phyloP scores from a whole-genome alignment of 2,797 vertebrate genomes.

The Spinibarbus caldwelli region DNA sequence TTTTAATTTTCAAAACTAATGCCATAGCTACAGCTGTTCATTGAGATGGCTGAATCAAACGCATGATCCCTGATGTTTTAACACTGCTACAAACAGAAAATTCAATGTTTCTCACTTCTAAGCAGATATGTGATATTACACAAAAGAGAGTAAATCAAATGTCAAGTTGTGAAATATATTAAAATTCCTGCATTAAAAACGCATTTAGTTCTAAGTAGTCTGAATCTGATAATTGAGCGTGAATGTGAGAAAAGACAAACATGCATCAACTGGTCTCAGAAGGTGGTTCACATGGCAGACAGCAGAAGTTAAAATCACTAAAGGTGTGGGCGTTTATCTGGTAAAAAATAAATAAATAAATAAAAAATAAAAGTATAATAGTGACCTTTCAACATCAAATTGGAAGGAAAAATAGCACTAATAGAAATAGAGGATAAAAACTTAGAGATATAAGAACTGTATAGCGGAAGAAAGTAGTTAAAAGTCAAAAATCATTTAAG shows the following conservation, averaged over 20 bases:
- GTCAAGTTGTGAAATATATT: neutral
- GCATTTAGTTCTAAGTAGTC: slow-evolving; percentile 7
- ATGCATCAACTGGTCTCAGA: neutral
- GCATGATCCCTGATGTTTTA: slow-evolving; percentile 15
- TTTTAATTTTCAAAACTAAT: neutral
- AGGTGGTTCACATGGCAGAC: neutral
- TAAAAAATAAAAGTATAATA: too few relatives aligned
- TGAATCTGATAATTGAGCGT: neutral
- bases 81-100: slow-evolving; percentile 9
- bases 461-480: slow-evolving; percentile 62
- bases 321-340: slow-evolving; percentile 24
- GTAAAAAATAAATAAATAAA: slow-evolving; percentile 1
- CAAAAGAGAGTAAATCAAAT: slow-evolving; percentile 14
- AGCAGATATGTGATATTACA: neutral
- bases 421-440: slow-evolving; percentile 50
- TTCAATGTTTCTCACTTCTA: neutral
- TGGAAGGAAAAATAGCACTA: slow-evolving; percentile 16
- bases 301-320: neutral
- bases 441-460: slow-evolving; percentile 4
- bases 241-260: neutral
- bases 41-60: slow-evolving; percentile 10
- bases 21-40: neutral
- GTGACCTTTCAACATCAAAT: slow-evolving; percentile 52
- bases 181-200: neutral
- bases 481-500: slow-evolving; percentile 81